phyloP scores from a whole-genome alignment of 92 coral and sea anemone species.

The Muricea muricata region DNA sequence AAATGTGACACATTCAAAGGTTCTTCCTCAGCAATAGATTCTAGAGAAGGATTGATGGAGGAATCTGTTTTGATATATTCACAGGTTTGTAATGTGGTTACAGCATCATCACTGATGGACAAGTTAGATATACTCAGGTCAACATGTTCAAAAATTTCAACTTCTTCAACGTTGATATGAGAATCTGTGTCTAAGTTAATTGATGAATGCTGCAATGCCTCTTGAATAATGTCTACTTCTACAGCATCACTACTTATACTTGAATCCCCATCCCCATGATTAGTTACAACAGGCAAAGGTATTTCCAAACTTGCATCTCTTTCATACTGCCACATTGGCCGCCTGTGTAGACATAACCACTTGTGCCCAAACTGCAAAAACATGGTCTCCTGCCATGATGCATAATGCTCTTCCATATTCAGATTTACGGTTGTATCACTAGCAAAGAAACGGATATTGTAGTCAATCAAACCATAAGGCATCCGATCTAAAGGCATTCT shows the following conservation, averaged over 20 bases:
- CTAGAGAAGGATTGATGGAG: background rate
- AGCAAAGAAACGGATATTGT: conserved; percentile 60
- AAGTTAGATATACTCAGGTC: background rate
- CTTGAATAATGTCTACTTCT: conserved; percentile 16
- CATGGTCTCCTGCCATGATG: conserved; percentile 68
- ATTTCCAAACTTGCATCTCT: background rate
- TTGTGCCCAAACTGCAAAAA: conserved; percentile 72
- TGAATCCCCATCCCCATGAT: background rate
- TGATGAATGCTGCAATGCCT: conserved; percentile 27
- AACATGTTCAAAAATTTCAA: background rate
- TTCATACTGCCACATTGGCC: conserved; percentile 76
- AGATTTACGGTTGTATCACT: conserved; percentile 34
- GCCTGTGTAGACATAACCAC: conserved; percentile 65
- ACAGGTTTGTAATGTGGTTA: background rate
- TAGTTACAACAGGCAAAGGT: background rate
- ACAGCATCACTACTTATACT: background rate
- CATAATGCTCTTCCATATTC: conserved; percentile 62
- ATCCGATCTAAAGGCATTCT: conserved; percentile 70
- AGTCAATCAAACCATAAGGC: conserved; percentile 69
- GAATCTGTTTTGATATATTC: background rate
- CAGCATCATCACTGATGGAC: background rate
- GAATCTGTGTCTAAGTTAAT: background rate
- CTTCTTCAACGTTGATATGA: background rate
- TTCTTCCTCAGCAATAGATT: background rate
- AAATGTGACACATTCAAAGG: background rate